Evolutionary conservation across 2,797 vertebrate species (phyloP), one percentile per base, ranked within the genome.

Genomic region (Epinephelus malabaricus): DNA sequence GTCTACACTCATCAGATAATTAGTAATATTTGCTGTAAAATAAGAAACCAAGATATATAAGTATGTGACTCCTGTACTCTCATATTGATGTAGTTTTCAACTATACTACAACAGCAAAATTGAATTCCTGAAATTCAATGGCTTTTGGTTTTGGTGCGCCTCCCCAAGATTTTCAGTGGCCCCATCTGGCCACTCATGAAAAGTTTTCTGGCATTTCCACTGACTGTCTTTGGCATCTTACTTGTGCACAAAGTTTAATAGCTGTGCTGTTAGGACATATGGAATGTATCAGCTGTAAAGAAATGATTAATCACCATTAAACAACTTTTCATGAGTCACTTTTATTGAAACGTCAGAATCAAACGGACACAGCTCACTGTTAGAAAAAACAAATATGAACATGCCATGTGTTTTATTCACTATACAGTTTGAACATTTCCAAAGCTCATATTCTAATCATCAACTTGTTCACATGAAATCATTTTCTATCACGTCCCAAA

Each of bases 401-500:
- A 21, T 56, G 17, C 14, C 19, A 21, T 4, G 0, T 70, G 13
- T 69, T 56, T 49, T 55, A 12, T 25, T 67, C 18, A 18, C 25
- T 69, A 51, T 21, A 55, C 25, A 63, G 19, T n/a, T 34, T 19
- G 19, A 71, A 66, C 18, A 38, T 63, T 59, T 67, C 47, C 83
- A 79, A 30, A 21, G 11, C n/a, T 38, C 47, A 43, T 38, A 19
- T 51, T 66, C 23, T 49, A 19, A 23, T 66, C 45, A 34, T 73
- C 5, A 69, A 23, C 45, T 54, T 12, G 1, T 71, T 49, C 49
- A 53, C 11, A 34, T 46, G 8, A n/a, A 19, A 50, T 11, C 1
- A 6, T 25, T 64, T 64, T 78, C 50, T 82, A 56, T 74, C 14
- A 53, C 56, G 38, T 55, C 73, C 70, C 65, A 87, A 93, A 93